Evolutionary conservation across 1,140 invertebrate species (phyloP), one percentile per base, ranked within the genome.

Genomic region (Harpegnathos saltator): DNA sequence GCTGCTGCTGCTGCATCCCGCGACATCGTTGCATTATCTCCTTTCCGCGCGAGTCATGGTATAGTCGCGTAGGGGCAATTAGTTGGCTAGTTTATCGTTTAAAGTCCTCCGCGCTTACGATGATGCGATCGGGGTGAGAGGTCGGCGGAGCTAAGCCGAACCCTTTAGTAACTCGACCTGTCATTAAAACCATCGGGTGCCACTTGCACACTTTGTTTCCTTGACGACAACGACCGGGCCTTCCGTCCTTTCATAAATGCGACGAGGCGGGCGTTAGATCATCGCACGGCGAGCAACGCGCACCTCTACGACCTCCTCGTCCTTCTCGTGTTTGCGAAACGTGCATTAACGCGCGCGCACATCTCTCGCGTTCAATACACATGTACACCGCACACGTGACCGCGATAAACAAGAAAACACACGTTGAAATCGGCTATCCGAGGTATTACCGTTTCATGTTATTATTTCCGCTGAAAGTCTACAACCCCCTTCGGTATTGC

Each of bases 21-120:
- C 12, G 74, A 63, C 74, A 74, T 88, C 82, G 44, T 82, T 87
- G 85, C 74, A 88, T 88, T 88, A 88, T 84, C 86, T 84, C 81
- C 59, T 88, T 84, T 81, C 80, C 48, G 72, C 75, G 33, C 65
- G 56, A 82, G 65, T 38, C 59, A 63, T 50, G 44, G 24, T 58
- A 52, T 22, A 58, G 62, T 71, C 85, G 82, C 85, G 82, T 81
- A 87, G 22, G 22, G 48, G 44, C 85, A 86, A 88, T 88, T 88
- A 88, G 74, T 82, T 82, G 52, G 83, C 77, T 69, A 88, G 77
- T 88, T 88, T 88, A 88, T 88, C 83, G 87, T 88, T 85, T 77
- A 85, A 56, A 72, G 58, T 38, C 15, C n/a, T n/a, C 50, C 48
- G 3, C n/a, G 74, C 74, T 50, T 63, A 61, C 62, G 12, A 56